Evolutionary conservation across 2,797 vertebrate genomes (phyloP).

Genomic region (Nasua narica): DNA sequence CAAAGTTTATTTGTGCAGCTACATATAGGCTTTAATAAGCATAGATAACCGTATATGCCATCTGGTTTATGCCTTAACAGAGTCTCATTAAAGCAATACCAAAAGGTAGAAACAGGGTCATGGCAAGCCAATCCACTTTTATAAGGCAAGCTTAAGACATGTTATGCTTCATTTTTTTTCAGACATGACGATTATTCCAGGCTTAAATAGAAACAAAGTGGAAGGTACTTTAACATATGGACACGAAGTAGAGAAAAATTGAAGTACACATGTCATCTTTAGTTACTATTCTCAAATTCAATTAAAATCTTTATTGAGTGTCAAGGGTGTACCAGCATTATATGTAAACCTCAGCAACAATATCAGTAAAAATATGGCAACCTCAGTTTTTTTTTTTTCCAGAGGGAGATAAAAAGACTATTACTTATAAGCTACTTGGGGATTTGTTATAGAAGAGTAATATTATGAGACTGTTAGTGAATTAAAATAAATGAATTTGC

Average conservation of each 20-base stretch:
- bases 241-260: background rate
- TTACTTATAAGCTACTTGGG: background rate
- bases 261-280: background rate
- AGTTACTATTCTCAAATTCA: conserved; percentile 9
- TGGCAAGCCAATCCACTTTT: background rate
- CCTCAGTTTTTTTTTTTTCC: background rate
- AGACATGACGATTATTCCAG: background rate
- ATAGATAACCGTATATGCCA: background rate
- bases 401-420: background rate
- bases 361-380: background rate
- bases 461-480: background rate
- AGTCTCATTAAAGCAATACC: background rate
- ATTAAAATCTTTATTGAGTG: background rate
- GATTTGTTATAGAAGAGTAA: background rate
- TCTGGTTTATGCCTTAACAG: background rate
- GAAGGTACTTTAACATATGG: background rate
- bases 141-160: background rate
- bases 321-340: background rate
- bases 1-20: background rate
- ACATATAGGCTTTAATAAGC: background rate
- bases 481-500: background rate
- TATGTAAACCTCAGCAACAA: background rate
- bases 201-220: background rate
- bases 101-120: background rate
- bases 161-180: background rate